These are phyloP conservation scores for Peromyscus nudipes DNA, from an alignment of 2,797 vertebrate genomes.

Conservation along the genomic window DNA sequence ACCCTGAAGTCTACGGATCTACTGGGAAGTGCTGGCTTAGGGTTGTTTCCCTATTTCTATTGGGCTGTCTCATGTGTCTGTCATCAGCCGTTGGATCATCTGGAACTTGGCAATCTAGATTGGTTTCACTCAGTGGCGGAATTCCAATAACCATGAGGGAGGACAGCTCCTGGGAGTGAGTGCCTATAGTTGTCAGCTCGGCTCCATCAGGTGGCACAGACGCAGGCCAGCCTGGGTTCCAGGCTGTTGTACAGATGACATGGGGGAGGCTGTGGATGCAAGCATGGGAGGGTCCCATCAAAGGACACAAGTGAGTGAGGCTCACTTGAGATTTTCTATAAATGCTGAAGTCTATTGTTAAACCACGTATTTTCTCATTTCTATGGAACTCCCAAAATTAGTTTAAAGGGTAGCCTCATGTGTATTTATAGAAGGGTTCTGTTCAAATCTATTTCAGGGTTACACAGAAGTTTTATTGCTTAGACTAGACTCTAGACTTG, in stretches of 20 bases:
- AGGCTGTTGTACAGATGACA: neutral
- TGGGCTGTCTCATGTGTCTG: neutral
- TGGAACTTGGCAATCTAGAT: neutral
- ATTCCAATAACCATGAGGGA: neutral
- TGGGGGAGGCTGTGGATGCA: neutral
- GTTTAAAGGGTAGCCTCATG: constrained; percentile 39
- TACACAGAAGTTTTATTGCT: constrained; percentile 69
- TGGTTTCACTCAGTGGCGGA: neutral
- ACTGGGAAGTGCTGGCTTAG: neutral
- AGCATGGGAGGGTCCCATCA: neutral
- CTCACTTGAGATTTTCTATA: constrained; percentile 48
- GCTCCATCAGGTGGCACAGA: neutral
- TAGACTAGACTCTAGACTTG: neutral
- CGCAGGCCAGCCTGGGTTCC: neutral
- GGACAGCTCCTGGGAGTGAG: neutral
- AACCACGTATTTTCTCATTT: constrained; percentile 30
- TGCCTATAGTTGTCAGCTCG: neutral
- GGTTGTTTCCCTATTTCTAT: neutral
- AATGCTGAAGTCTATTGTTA: constrained; percentile 29
- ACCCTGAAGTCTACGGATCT: neutral
- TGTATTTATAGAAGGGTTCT: constrained; percentile 64
- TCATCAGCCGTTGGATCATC: neutral
- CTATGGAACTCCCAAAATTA: constrained; percentile 47
- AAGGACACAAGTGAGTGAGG: neutral
- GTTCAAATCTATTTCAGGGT: constrained; percentile 59